phyloP scores from a whole-genome alignment of 2,888 invertebrate species.

The Euplagia quadripunctaria region DNA sequence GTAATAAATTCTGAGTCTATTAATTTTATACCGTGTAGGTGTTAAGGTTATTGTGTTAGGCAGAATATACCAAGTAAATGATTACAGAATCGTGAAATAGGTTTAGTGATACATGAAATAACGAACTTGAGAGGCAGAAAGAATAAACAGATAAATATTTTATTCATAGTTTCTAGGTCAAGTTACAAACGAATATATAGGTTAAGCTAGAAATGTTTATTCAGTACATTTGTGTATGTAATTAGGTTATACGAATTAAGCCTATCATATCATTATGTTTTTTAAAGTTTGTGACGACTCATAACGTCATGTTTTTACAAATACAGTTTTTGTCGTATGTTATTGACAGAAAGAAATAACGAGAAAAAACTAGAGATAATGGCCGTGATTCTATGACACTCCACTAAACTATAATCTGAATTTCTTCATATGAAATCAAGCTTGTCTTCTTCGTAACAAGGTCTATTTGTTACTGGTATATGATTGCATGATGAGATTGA shows the following conservation, averaged over 20 bases:
- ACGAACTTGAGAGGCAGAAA: neutral
- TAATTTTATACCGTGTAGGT: neutral
- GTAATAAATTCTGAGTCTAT: neutral
- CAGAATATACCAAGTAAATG: too few species aligned
- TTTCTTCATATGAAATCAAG: too few species aligned
- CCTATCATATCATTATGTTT: neutral
- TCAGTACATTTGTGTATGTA: neutral
- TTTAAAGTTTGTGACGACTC: neutral
- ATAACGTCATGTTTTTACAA: neutral
- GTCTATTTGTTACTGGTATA: too few species aligned
- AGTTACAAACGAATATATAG: neutral
- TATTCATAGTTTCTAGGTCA: constrained; percentile 1
- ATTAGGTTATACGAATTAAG: neutral
- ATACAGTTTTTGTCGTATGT: neutral
- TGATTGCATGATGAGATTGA: too few species aligned
- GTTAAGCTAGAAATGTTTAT: constrained; percentile 3
- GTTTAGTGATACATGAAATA: neutral
- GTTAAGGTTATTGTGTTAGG: neutral
- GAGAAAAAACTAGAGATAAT: too few species aligned
- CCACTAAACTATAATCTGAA: too few species aligned
- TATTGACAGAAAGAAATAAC: neutral
- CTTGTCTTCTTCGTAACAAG: too few species aligned
- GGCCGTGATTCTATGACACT: too few species aligned
- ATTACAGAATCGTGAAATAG: neutral
- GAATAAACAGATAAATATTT: constrained; percentile 10